Conservation (phyloP, 2,113 vertebrate genomes). For the Cavia porcellus region DNA sequence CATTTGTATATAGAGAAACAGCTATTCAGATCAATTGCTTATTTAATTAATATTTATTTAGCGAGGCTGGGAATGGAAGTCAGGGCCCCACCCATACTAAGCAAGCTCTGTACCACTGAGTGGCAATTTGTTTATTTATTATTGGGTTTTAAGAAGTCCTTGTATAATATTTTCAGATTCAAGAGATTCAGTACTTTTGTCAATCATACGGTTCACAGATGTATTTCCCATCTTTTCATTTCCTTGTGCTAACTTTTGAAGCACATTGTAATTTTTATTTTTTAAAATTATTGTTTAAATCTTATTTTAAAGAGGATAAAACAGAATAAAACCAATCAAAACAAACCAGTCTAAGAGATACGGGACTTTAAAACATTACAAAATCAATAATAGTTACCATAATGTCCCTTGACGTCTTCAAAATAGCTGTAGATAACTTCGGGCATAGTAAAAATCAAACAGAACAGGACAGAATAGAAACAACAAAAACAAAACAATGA, state of each 20-base stretch:
- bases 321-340: too few relatives aligned
- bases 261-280: constrained; percentile 32
- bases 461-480: too few relatives aligned
- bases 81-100: not conserved
- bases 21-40: not conserved
- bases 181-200: not conserved
- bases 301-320: too few relatives aligned
- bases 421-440: too few relatives aligned
- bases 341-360: too few relatives aligned
- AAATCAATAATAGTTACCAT: too few relatives aligned
- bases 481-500: too few relatives aligned
- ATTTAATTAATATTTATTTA: not conserved
- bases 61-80: not conserved
- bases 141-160: constrained; percentile 9
- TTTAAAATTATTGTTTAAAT: not conserved
- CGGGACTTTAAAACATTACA: too few relatives aligned
- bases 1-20: constrained; percentile 23
- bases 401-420: too few relatives aligned
- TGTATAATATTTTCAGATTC: constrained; percentile 19
- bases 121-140: constrained; percentile 19
- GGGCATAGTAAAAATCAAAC: too few relatives aligned
- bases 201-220: not conserved
- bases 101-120: not conserved
- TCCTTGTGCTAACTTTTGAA: constrained; percentile 51
- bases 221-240: constrained; percentile 49